Conservation (phyloP, 2,797 vertebrate genomes). For the Hemibagrus guttatus region DNA sequence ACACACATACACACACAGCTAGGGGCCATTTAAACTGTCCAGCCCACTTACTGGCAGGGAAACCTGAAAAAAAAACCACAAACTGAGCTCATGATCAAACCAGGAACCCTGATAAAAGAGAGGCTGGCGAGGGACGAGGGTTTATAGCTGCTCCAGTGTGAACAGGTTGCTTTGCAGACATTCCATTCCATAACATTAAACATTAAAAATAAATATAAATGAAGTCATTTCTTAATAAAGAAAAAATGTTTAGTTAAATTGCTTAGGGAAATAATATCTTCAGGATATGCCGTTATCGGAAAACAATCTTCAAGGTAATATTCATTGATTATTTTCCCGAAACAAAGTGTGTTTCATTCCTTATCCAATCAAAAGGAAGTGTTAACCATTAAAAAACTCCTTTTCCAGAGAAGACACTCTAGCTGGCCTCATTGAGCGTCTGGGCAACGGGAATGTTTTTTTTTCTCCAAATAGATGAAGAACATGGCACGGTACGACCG, state of each 20-base stretch:
- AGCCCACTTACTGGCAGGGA: background rate
- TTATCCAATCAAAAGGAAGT: background rate
- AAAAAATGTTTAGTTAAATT: no score
- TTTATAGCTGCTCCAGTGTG: background rate
- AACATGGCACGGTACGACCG: conserved; percentile 3
- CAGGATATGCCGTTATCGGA: background rate
- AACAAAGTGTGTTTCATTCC: background rate
- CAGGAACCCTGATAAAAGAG: background rate
- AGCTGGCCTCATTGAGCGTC: conserved; percentile 28
- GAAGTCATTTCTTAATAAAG: background rate
- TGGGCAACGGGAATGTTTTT: conserved; percentile 19
- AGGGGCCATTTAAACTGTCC: background rate
- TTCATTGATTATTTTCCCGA: background rate
- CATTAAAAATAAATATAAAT: background rate
- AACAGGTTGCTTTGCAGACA: background rate
- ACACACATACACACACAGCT: no score
- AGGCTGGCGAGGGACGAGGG: background rate
- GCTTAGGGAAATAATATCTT: no score
- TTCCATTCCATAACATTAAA: background rate
- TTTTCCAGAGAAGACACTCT: background rate
- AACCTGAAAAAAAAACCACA: background rate
- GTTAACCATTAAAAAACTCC: background rate
- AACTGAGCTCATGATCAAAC: background rate
- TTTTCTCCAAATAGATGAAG: conserved; percentile 15
- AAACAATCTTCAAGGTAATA: background rate